A percentile compares a stretch with the other conserved stretches of the same genome.
phyloP scores from a whole-genome alignment of 1,140 invertebrate genomes.

The Agraylea sexmaculata region DNA sequence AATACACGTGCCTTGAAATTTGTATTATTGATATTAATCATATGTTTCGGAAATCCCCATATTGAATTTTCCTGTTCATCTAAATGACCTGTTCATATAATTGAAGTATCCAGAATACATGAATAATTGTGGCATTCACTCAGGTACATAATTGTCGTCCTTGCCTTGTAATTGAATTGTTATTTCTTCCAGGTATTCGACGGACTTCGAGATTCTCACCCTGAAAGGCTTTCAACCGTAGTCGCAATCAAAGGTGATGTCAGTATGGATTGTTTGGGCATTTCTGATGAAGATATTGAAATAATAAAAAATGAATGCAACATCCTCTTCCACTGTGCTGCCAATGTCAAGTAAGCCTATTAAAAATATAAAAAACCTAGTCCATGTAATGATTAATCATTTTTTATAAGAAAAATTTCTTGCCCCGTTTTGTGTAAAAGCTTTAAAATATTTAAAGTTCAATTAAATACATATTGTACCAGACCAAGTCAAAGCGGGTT shows the following conservation, averaged over 20 bases:
- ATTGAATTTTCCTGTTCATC: too few species aligned
- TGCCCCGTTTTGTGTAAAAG: too few species aligned
- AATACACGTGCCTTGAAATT: too few species aligned
- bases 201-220: constrained; percentile 43
- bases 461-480: too few species aligned
- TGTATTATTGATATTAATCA: too few species aligned
- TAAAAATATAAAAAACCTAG: background rate
- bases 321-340: constrained; percentile 86
- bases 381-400: background rate
- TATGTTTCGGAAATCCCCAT: too few species aligned
- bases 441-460: too few species aligned
- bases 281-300: constrained; percentile 49
- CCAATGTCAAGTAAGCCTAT: constrained; percentile 50
- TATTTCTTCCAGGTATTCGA: constrained; percentile 52
- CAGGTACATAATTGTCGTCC: background rate
- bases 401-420: background rate
- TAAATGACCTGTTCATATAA: too few species aligned
- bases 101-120: background rate
- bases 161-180: background rate
- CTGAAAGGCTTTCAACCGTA: constrained; percentile 59
- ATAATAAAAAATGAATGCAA: constrained; percentile 48
- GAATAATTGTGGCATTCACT: background rate
- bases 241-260: constrained; percentile 76
- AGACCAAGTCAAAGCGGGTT: too few species aligned
- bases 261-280: constrained; percentile 60